Base-by-base conservation (phyloP, 64 coral and sea anemone species). In the Astreopora myriophthalma region DNA sequence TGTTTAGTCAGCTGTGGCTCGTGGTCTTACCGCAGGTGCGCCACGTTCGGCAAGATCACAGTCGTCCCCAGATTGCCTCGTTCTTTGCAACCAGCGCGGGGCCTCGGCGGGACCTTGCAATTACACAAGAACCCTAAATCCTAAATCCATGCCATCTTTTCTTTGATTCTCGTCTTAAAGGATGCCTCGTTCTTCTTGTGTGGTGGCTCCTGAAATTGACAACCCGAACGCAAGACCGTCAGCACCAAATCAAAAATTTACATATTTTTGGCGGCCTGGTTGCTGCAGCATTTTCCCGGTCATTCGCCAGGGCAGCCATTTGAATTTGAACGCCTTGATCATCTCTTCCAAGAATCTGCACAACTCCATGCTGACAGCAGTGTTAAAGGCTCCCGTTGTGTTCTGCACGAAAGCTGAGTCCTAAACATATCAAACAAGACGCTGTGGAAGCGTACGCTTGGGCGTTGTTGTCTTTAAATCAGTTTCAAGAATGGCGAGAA, bases 341-440 rank as follows among this genome's bases (percentile, higher is more conserved):
- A 71, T 58, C 17, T 91, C 76, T 16, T 91, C 76, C 8, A 40
- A 80, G 25, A 49, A 33, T 10, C 64, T 91, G 2, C 89, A 91
- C 36, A 34, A 91, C 63, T 34, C 77, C 23, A 91, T 91, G 89
- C 28, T 83, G 39, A 17, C 29, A 28, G 16, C 89, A 9, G 76
- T 91, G 6, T 48, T 91, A 1, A 91, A 91, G n/a, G 89, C 89
- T 3, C 76, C 89, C 1, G 57, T 91, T 9, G 71, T 91, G 35
- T 91, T 91, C 77, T 91, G n/a, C n/a, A n/a, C n/a, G n/a, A n/a
- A n/a, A n/a, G n/a, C n/a, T n/a, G n/a, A n/a, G n/a, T n/a, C n/a
- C n/a, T n/a, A n/a, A n/a, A n/a, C n/a, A n/a, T n/a, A n/a, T n/a
- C n/a, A n/a, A n/a, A n/a, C n/a, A n/a, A n/a, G n/a, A n/a, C n/a